Evolutionary conservation across 2,797 vertebrate species (phyloP).

Genomic region (Tachyglossus aculeatus): DNA sequence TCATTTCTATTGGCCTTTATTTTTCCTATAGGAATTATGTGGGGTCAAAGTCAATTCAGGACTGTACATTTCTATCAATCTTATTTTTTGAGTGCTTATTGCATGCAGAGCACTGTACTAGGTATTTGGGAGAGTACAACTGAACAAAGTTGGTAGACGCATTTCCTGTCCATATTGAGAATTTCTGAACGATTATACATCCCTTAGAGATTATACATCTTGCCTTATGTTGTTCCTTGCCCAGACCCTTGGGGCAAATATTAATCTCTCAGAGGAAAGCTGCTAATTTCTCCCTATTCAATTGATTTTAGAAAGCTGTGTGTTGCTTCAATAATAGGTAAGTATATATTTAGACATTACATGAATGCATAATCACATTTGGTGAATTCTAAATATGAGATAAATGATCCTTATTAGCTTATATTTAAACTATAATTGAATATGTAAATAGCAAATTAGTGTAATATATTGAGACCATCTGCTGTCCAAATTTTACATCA

Average conservation of each 20-base stretch:
- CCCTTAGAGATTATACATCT: neutral
- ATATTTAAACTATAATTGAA: conserved; percentile 63
- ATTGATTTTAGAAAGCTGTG: neutral
- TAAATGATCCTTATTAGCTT: conserved; percentile 51
- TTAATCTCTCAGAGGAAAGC: neutral
- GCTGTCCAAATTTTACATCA: conserved; percentile 5
- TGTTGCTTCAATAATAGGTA: neutral
- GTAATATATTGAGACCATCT: conserved; percentile 49
- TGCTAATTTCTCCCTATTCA: neutral
- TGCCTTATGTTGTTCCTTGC: neutral
- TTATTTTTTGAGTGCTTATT: too few species aligned
- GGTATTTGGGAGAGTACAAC: too few species aligned
- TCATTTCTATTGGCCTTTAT: too few species aligned
- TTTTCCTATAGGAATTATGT: too few species aligned
- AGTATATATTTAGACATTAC: conserved; percentile 1
- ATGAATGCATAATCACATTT: conserved; percentile 48
- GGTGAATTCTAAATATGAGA: conserved; percentile 25
- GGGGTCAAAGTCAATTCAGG: too few species aligned
- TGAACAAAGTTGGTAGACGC: too few species aligned
- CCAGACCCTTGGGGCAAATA: neutral
- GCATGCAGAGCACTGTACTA: too few species aligned
- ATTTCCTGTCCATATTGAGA: too few species aligned
- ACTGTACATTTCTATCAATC: too few species aligned
- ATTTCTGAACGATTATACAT: neutral
- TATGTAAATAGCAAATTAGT: conserved; percentile 50